Base-by-base conservation (phyloP, 2,113 vertebrate genomes). In the Grallaria varia region DNA sequence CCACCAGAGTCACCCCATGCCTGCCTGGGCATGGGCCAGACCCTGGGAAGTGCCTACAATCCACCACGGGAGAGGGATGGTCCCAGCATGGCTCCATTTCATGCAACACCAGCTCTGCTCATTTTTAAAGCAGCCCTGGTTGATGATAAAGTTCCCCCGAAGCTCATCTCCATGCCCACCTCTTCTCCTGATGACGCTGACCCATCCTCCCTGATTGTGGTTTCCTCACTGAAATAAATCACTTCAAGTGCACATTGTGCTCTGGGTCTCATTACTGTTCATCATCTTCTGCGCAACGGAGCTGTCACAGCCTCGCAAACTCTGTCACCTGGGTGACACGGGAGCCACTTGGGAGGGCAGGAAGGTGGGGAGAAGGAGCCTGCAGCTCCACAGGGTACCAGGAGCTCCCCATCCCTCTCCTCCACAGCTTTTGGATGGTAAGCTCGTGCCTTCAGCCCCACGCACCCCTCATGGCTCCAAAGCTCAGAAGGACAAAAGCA, bases 171-270 rank as follows among this genome's bases (percentile, higher is more conserved):
- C 79, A 42, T 90, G 76, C 40, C 64, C 66, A 72, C 88, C 72
- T 88, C 84, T 89, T 75, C 68, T 94, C 50, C 90, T 90, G 90
- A 76, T 76, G 93, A 90, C 15, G 1, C 89, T 76, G 91, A 89
- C 92, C 85, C 90, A 87, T 86, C 93, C 85, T 88, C 73, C 85
- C 87, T 21, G 87, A 84, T 69, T 88, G 83, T 76, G 76, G 76
- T 62, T 90, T 52, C 72, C 87, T 68, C n/a, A 37, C 87, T 72
- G 88, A 84, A 78, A 92, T 85, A 88, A 96, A 90, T 89, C 88
- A 94, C 64, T 67, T 67, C 40, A 86, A 92, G 85, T 63, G 93
- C 64, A 63, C 68, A 10, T 60, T 78, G 90, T 77, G 47, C 92
- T 92, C 84, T 21, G 64, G 68, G 60, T 74, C 96, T 94, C 95